Evolutionary conservation across 2,113 vertebrate species (phyloP).

Genomic region (Sitta europaea): DNA sequence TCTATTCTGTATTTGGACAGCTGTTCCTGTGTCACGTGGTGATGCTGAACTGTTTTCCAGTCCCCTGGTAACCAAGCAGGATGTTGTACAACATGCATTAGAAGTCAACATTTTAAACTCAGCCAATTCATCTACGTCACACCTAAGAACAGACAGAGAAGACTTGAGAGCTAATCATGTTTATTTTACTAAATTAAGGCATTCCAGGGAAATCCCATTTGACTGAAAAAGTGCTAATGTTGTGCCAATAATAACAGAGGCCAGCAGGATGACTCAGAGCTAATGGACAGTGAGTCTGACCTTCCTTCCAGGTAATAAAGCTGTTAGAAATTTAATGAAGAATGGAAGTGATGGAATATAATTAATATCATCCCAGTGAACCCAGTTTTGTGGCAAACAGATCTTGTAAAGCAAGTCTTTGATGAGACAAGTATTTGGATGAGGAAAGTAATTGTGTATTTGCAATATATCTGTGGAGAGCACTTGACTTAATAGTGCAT

Average conservation of each 20-base stretch:
- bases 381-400: neutral
- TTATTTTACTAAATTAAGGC: slow-evolving; percentile 26
- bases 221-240: neutral
- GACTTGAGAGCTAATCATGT: neutral
- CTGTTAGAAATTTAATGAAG: slow-evolving; percentile 9
- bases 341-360: neutral
- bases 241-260: slow-evolving; percentile 38
- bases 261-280: slow-evolving; percentile 19
- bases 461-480: neutral
- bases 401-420: neutral
- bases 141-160: neutral
- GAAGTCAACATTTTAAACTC: neutral
- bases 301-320: slow-evolving; percentile 2
- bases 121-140: neutral
- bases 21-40: neutral
- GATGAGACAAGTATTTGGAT: neutral
- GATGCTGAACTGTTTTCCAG: neutral
- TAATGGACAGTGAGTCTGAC: neutral
- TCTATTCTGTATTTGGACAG: neutral
- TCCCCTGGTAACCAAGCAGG: neutral
- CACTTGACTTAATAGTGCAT: neutral
- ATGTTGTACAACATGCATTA: neutral
- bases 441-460: neutral
- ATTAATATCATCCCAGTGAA: neutral
- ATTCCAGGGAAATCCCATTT: slow-evolving; percentile 26